Evolutionary conservation across 2,113 vertebrate genomes (phyloP).

Genomic region (Psilopsiagon aurifrons): DNA sequence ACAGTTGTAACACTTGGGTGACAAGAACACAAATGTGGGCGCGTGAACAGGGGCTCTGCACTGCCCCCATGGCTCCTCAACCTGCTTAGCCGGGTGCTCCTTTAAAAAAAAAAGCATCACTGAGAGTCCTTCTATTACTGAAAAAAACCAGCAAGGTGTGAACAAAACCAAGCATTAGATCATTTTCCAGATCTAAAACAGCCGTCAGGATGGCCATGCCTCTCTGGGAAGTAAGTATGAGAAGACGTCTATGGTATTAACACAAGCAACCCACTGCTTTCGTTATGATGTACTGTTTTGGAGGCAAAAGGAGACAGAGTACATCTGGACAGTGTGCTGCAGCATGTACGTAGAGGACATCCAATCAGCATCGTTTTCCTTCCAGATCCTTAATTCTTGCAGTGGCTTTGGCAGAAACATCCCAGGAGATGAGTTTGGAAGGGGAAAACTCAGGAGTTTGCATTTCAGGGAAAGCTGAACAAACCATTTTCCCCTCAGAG

Average conservation of each 20-base stretch:
- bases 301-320: background rate
- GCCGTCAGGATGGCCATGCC: background rate
- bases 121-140: background rate
- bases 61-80: background rate
- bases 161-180: background rate
- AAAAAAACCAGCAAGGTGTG: background rate
- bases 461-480: background rate
- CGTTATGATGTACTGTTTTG: background rate
- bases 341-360: rapidly evolving
- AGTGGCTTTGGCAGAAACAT: background rate
- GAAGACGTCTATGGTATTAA: background rate
- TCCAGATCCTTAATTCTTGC: background rate
- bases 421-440: too few relatives aligned
- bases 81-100: background rate
- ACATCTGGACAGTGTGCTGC: background rate
- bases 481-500: background rate
- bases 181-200: background rate
- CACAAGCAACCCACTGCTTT: background rate
- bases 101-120: rapidly evolving
- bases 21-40: rapidly evolving
- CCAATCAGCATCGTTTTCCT: background rate
- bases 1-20: background rate
- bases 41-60: background rate
- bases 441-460: background rate
- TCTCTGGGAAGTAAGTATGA: background rate